Evolutionary conservation across 1,140 invertebrate species (phyloP).

Genomic region (Papilio xuthus): DNA sequence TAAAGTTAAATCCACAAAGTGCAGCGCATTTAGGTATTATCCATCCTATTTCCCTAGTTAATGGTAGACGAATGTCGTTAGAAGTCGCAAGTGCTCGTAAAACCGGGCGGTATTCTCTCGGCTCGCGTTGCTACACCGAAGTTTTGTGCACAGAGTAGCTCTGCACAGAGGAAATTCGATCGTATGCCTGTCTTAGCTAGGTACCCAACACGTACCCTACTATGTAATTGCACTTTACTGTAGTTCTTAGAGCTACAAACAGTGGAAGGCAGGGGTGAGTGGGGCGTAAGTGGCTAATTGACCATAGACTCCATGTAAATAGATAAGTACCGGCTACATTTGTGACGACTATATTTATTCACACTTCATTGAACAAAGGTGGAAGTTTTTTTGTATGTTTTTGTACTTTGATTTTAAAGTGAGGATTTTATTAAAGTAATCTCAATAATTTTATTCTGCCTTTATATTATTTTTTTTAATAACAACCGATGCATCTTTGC

Average conservation of each 20-base stretch:
- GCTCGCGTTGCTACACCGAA: slow-evolving; percentile 52
- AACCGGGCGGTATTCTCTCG: slow-evolving; percentile 59
- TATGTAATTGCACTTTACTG: slow-evolving; percentile 35
- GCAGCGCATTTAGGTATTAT: slow-evolving; percentile 68
- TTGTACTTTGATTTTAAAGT: neutral
- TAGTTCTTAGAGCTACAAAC: slow-evolving; percentile 38
- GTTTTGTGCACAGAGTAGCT: slow-evolving; percentile 43
- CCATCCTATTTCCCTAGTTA: slow-evolving; percentile 75
- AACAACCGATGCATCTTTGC: slow-evolving; percentile 23
- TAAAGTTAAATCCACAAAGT: slow-evolving; percentile 69
- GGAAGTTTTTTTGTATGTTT: neutral
- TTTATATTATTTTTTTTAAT: neutral
- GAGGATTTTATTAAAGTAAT: neutral
- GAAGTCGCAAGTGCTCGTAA: slow-evolving; percentile 72
- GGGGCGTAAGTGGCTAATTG: slow-evolving; percentile 60
- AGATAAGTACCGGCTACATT: slow-evolving; percentile 60
- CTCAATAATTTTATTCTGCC: neutral
- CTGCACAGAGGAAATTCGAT: slow-evolving; percentile 35
- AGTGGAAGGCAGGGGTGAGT: slow-evolving; percentile 46
- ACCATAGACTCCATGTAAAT: slow-evolving; percentile 65
- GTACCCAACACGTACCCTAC: slow-evolving; percentile 26
- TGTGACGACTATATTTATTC: slow-evolving; percentile 47
- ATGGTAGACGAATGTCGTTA: slow-evolving; percentile 75
- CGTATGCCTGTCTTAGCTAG: slow-evolving; percentile 26
- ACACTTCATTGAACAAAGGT: neutral